These are phyloP conservation scores for Neoitamus cyanurus DNA, from an alignment of 2,888 invertebrate genomes.

Conservation along the genomic window DNA sequence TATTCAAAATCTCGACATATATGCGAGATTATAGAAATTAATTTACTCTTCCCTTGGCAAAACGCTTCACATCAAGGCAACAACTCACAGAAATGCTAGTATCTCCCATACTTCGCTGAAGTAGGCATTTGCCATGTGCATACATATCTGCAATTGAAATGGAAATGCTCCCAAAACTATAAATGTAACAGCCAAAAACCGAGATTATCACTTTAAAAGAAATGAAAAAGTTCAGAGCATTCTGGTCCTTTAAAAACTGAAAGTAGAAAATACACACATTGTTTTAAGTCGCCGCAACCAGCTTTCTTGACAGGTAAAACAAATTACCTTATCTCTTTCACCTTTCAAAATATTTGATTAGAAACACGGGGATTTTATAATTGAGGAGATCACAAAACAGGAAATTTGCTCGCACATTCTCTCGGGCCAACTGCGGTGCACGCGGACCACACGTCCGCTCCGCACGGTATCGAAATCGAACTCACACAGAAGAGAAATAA, in stretches of 20 bases:
- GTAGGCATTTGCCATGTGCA: too few relatives aligned
- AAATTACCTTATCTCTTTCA: neutral
- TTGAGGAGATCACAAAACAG: neutral
- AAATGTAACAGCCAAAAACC: neutral
- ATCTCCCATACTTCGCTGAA: too few relatives aligned
- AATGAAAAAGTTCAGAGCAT: neutral
- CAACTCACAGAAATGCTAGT: too few relatives aligned
- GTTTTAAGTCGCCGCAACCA: neutral
- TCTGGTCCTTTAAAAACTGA: neutral
- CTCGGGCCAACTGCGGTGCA: too few relatives aligned
- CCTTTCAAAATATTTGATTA: neutral
- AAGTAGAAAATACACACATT: neutral
- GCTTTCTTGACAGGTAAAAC: neutral
- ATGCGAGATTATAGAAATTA: too few relatives aligned
- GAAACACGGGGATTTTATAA: neutral
- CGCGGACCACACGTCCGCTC: too few relatives aligned
- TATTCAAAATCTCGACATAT: too few relatives aligned
- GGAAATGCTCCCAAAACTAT: neutral
- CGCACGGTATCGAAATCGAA: neutral
- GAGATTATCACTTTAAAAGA: neutral
- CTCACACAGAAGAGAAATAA: neutral
- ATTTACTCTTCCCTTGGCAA: too few relatives aligned
- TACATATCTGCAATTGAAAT: too few relatives aligned
- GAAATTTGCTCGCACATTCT: neutral
- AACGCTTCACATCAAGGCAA: too few relatives aligned